These are phyloP conservation scores for Diachasma alloeum DNA, from an alignment of 1,140 invertebrate species.

Conservation along the genomic window DNA sequence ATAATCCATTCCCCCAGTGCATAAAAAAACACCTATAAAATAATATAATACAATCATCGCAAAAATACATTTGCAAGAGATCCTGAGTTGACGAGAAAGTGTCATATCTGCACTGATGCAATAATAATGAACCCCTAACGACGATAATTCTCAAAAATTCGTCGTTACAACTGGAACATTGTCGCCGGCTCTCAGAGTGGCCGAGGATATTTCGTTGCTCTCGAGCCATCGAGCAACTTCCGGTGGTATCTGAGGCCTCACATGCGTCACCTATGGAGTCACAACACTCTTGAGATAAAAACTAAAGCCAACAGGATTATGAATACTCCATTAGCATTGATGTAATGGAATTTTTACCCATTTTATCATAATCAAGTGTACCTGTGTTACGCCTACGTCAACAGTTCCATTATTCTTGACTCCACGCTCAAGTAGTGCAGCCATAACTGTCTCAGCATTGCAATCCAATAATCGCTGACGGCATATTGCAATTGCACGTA, in stretches of 20 bases:
- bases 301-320: neutral
- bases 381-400: conserved; percentile 56
- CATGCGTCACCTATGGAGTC: conserved; percentile 45
- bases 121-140: neutral
- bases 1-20: neutral
- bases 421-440: conserved; percentile 55
- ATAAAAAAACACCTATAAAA: neutral
- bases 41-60: neutral
- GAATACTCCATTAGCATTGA: neutral
- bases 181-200: conserved; percentile 57
- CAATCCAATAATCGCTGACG: conserved; percentile 79
- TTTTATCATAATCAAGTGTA: conserved; percentile 22
- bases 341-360: neutral
- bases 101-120: neutral
- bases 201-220: conserved; percentile 75
- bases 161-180: neutral
- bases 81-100: neutral
- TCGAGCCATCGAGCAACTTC: conserved; percentile 74
- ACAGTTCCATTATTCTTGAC: conserved; percentile 56
- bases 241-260: conserved; percentile 69
- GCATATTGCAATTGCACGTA: conserved; percentile 82
- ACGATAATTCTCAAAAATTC: neutral
- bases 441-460: conserved; percentile 69
- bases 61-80: neutral
- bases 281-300: neutral